Conservation (phyloP, 2,797 vertebrate species). For the Choloepus didactylus region DNA sequence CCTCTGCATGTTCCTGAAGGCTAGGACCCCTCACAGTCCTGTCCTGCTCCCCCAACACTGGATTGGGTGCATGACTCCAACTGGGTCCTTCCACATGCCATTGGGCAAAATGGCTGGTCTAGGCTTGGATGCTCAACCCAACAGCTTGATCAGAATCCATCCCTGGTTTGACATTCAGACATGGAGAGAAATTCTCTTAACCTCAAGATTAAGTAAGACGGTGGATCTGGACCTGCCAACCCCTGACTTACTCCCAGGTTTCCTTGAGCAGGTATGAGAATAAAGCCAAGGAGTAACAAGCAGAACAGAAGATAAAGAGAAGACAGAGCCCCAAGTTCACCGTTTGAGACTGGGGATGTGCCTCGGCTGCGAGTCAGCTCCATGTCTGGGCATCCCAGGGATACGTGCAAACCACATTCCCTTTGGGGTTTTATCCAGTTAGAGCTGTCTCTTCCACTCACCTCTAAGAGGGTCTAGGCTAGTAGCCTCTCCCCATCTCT, state of each 20-base stretch:
- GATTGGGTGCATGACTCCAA: background rate
- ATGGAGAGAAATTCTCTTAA: background rate
- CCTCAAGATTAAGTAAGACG: background rate
- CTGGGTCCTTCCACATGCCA: background rate
- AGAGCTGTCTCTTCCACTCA: background rate
- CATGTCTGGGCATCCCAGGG: too few species aligned
- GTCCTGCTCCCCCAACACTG: background rate
- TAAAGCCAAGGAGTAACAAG: background rate
- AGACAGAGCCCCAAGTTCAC: background rate
- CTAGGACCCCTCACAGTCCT: background rate
- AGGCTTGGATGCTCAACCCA: background rate
- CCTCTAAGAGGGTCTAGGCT: too few species aligned
- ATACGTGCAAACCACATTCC: fast-evolving
- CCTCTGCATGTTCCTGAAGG: background rate
- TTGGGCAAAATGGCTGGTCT: background rate
- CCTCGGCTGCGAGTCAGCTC: background rate
- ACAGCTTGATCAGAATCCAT: background rate
- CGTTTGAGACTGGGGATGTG: background rate
- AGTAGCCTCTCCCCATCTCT: background rate
- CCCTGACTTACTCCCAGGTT: fast-evolving
- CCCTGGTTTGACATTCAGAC: background rate
- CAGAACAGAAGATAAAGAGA: background rate
- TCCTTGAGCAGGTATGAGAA: background rate
- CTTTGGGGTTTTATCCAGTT: background rate
- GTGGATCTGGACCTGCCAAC: background rate